phyloP scores from a whole-genome alignment of 2,888 invertebrate species.

The Lysandra coridon region DNA sequence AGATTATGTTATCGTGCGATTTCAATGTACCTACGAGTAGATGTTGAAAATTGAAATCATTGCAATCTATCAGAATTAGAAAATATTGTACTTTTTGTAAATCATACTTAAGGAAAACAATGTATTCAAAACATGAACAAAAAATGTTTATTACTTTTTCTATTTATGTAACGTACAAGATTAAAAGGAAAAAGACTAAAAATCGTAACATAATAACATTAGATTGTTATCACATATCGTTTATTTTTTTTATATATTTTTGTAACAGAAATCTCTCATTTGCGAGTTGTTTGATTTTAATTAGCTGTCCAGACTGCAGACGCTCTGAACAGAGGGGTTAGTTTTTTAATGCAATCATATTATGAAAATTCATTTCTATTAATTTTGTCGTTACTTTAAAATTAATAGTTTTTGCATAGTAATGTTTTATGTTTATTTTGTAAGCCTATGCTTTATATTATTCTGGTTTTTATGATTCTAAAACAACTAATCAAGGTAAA shows the following conservation, averaged over 20 bases:
- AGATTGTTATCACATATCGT: too few species aligned
- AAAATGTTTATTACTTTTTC: neutral
- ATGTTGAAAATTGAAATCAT: neutral
- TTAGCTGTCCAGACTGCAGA: slow-evolving; percentile 56
- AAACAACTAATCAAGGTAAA: too few species aligned
- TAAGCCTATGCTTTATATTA: neutral
- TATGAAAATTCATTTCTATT: neutral
- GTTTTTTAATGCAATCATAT: slow-evolving; percentile 27
- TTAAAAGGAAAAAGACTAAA: neutral
- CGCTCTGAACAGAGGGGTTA: slow-evolving; percentile 5
- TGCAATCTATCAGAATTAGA: neutral
- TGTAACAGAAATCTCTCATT: slow-evolving; percentile 45
- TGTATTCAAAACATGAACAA: too few species aligned
- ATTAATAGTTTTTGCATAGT: neutral
- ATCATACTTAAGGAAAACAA: too few species aligned
- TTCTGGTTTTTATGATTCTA: neutral
- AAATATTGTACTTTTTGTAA: neutral
- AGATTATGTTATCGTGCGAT: slow-evolving; percentile 32
- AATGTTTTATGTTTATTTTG: neutral
- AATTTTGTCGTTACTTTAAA: neutral
- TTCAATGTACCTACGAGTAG: slow-evolving; percentile 1
- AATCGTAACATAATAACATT: neutral
- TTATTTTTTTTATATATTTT: slow-evolving; percentile 13
- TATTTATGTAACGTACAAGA: neutral
- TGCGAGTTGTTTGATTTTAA: slow-evolving; percentile 56